Conservation (phyloP, 1,140 invertebrate genomes). For the Drosophila repleta region DNA sequence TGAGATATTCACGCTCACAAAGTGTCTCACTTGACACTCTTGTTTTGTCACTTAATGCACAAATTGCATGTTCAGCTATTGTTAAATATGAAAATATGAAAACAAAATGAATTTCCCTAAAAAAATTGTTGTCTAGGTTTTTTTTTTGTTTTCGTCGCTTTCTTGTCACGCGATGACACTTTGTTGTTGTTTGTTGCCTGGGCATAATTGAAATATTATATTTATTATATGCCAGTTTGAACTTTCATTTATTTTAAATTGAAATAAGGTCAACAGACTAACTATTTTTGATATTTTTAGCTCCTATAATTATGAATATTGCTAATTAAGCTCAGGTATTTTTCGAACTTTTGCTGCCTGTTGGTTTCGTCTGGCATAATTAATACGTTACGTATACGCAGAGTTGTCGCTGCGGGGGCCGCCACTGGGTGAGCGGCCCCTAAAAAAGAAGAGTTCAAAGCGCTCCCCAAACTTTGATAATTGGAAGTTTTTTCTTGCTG, state of each 20-base stretch:
- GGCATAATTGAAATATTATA: conserved; percentile 48
- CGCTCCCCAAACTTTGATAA: conserved; percentile 62
- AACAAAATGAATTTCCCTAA: conserved; percentile 65
- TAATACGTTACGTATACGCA: conserved; percentile 81
- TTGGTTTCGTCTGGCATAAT: conserved; percentile 50
- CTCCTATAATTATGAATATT: conserved; percentile 62
- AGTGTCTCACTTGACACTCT: conserved; percentile 70
- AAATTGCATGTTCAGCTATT: conserved; percentile 71
- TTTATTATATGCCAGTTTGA: conserved; percentile 54
- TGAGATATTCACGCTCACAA: conserved; percentile 31
- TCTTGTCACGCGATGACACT: conserved; percentile 62
- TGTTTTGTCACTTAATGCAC: conserved; percentile 67
- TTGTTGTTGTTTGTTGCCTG: conserved; percentile 22
- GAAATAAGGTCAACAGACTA: conserved; percentile 45
- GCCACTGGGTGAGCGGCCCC: conserved; percentile 50
- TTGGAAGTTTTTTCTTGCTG: conserved; percentile 42
- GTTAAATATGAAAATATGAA: conserved; percentile 53
- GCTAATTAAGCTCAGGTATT: conserved; percentile 56
- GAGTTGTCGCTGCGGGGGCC: conserved; percentile 62
- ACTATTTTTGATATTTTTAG: conserved; percentile 36
- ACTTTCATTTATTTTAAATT: conserved; percentile 61
- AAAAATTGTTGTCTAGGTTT: conserved; percentile 12
- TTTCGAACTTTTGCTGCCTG: conserved; percentile 24
- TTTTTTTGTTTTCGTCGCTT: conserved; percentile 19
- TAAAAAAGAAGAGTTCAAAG: conserved; percentile 73